phyloP scores from a whole-genome alignment of 2,888 invertebrate species.

The Spatulosminthurus flaviceps region DNA sequence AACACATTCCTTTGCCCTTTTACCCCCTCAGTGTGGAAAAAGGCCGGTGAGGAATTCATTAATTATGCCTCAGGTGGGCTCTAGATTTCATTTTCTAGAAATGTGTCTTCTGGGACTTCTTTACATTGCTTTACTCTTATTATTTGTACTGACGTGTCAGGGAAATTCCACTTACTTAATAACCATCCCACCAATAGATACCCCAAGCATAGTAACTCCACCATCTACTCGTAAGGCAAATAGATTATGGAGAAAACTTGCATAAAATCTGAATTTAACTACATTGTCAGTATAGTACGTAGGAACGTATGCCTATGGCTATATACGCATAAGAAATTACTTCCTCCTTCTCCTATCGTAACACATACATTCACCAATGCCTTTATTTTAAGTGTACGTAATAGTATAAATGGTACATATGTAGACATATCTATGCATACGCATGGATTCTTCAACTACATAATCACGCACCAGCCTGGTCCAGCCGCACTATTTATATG shows the following conservation, averaged over 20 bases:
- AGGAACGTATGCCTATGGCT: too few species aligned
- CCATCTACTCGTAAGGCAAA: too few species aligned
- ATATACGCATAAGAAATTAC: neutral
- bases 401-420: too few species aligned
- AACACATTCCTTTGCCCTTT: slow-evolving; percentile 63
- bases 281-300: too few species aligned
- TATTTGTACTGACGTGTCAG: slow-evolving; percentile 39
- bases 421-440: too few species aligned
- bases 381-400: too few species aligned
- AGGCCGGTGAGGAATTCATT: slow-evolving; percentile 62
- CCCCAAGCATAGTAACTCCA: neutral
- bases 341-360: neutral
- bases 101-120: slow-evolving; percentile 39
- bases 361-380: too few species aligned
- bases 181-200: slow-evolving; percentile 18
- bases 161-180: slow-evolving; percentile 28
- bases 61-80: slow-evolving; percentile 64
- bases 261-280: slow-evolving; percentile 4
- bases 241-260: slow-evolving; percentile 15
- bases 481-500: too few species aligned
- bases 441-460: too few species aligned
- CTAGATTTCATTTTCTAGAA: slow-evolving; percentile 51
- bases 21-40: slow-evolving; percentile 60
- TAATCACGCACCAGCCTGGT: too few species aligned
- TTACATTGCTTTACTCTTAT: slow-evolving; percentile 26